These are phyloP conservation scores for Prionailurus viverrinus DNA, from an alignment of 2,113 vertebrate species.

Conservation along the genomic window DNA sequence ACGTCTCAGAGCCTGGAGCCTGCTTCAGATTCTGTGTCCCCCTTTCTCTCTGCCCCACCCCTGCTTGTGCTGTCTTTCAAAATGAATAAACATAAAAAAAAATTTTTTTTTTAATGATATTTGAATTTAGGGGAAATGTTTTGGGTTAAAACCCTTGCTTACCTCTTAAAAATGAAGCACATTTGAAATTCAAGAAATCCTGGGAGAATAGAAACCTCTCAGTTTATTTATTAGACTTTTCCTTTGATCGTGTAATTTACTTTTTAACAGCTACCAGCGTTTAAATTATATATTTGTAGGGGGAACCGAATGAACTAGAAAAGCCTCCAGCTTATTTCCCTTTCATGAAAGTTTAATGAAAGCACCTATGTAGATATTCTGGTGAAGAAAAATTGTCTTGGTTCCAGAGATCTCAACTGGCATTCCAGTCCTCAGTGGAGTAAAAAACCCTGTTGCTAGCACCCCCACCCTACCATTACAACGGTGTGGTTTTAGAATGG, in stretches of 20 bases:
- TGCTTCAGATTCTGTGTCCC: no score
- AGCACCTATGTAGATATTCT: background rate
- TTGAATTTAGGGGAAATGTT: conserved; percentile 10
- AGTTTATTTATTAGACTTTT: conserved; percentile 55
- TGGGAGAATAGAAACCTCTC: conserved; percentile 45
- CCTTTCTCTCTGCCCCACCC: no score
- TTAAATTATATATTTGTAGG: conserved; percentile 59
- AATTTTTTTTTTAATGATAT: background rate
- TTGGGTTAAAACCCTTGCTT: conserved; percentile 24
- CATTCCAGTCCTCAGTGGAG: background rate
- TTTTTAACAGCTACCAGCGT: conserved; percentile 46
- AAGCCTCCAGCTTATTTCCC: conserved; percentile 28
- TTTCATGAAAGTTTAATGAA: conserved; percentile 50
- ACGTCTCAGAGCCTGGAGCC: no score
- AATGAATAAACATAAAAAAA: no score
- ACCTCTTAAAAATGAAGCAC: conserved; percentile 8
- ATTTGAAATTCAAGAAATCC: conserved; percentile 58
- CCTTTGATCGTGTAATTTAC: conserved; percentile 52
- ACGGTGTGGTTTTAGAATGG: background rate
- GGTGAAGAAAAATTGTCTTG: conserved; percentile 13
- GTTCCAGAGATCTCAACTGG: background rate
- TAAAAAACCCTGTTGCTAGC: background rate
- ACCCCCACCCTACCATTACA: background rate
- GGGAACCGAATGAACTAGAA: conserved; percentile 51
- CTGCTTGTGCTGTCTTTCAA: no score